Evolutionary conservation across 2,113 vertebrate species (phyloP).

Genomic region (Saguinus imperator): DNA sequence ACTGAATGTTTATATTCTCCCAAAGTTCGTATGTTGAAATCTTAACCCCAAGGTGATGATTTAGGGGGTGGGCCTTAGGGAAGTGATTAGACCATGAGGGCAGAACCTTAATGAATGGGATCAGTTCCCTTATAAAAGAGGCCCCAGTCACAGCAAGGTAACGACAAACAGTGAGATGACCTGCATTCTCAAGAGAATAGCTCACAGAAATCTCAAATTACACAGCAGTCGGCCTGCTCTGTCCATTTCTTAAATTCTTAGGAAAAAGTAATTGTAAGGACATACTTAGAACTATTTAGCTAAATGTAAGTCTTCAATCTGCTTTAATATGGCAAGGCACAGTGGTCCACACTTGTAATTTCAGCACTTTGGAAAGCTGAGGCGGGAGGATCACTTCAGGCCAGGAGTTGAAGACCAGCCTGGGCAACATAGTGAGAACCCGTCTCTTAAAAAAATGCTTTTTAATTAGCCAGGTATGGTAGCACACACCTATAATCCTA

Average conservation of each 20-base stretch:
- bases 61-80: not conserved
- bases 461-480: not conserved
- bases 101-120: not conserved
- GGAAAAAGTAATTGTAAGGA: not conserved
- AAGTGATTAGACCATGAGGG: not conserved
- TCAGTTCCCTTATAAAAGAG: not conserved
- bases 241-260: not conserved
- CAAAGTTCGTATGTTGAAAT: not conserved
- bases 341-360: not conserved
- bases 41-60: not conserved
- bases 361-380: not conserved
- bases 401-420: not conserved
- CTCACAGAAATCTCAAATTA: not conserved
- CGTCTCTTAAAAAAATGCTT: not conserved
- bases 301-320: not conserved
- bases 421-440: not conserved
- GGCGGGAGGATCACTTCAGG: not conserved
- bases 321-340: not conserved
- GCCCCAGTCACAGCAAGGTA: not conserved
- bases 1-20: not conserved
- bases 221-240: not conserved
- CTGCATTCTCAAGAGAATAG: not conserved
- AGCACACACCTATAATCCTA: not conserved
- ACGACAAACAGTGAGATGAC: not conserved
- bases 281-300: not conserved